Evolutionary conservation across 2,797 vertebrate genomes (phyloP), one percentile per base, ranked within the genome.

Genomic region (Salmo trutta): DNA sequence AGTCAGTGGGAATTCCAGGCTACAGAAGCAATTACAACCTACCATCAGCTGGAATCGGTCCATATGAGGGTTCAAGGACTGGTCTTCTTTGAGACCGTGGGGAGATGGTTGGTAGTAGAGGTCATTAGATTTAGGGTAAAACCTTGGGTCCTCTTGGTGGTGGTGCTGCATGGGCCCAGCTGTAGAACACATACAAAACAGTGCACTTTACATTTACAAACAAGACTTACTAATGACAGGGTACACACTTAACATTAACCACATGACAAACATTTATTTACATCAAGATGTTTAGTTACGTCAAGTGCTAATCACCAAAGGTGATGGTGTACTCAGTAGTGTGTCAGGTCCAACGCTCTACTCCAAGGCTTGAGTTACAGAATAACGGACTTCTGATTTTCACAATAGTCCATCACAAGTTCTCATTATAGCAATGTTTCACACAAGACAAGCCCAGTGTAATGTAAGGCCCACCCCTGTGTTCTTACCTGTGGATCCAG

Each of bases 31-130:
- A 19, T 24, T 64, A 27, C 24, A 47, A n/a, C 92, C 76, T 79
- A 95, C 95, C 88, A 93, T 93, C 70, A 91, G 81, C 80, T 94
- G 92, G 27, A 93, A 95, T 79, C 87, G 87, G 73, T 92, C 88
- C 91, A 93, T 84, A 69, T 91, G 90, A 21, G 92, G 86, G 69
- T 82, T 91, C 95, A 94, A 95, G 72, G 77, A 88, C 36, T 87
- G 93, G 2, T 95, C 93, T 1, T 94, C 94, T 83, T 92, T 93
- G 70, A 89, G 88, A 27, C 82, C 91, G 0, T 87, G 93, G 0
- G 15, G 29, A 17, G 87, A 79, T 59, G 93, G 82, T 21, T 92
- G 15, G 79, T 94, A 95, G 73, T 93, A 95, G 76, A 89, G 92
- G 56, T 95, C 93, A 6, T 81, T 81, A 16, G 92, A 79, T 0